A percentile compares a stretch with the other conserved stretches of the same genome.
Evolutionary conservation across 2,888 invertebrate genomes (phyloP).

Genomic region (Branchipolynoe longqiensis): DNA sequence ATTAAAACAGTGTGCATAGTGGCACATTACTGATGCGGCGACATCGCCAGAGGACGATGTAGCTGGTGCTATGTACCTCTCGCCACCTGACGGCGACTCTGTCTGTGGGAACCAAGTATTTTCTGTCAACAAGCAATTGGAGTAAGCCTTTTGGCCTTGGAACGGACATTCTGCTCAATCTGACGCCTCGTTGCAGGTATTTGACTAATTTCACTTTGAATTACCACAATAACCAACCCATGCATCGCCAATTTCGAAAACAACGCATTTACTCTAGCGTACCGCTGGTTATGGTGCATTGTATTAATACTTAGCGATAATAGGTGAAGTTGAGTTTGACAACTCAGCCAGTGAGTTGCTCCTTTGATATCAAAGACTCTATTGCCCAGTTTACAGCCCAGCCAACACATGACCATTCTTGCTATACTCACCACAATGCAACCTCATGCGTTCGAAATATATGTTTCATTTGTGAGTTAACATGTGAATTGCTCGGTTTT

Average conservation of each 20-base stretch:
- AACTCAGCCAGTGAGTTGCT: background rate
- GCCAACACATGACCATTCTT: no score
- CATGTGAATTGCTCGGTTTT: background rate
- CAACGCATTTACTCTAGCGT: no score
- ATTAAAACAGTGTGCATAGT: no score
- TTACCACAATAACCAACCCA: no score
- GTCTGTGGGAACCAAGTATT: background rate
- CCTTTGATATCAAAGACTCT: conserved; percentile 7
- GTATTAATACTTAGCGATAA: conserved; percentile 12
- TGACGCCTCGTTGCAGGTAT: background rate
- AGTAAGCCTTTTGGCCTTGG: conserved; percentile 5
- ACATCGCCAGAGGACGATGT: no score
- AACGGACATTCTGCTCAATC: conserved; percentile 9
- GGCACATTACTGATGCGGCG: no score
- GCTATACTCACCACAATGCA: no score
- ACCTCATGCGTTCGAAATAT: no score
- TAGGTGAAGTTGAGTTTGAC: background rate
- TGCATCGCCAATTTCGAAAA: no score
- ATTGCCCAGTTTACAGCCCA: background rate
- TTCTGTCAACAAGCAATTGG: background rate
- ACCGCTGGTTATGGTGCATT: background rate
- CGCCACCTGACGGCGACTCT: background rate
- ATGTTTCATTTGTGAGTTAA: no score
- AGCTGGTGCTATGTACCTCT: no score
- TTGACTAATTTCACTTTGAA: no score